phyloP scores from a whole-genome alignment of 2,797 vertebrate species.

The Botia almorhae region DNA sequence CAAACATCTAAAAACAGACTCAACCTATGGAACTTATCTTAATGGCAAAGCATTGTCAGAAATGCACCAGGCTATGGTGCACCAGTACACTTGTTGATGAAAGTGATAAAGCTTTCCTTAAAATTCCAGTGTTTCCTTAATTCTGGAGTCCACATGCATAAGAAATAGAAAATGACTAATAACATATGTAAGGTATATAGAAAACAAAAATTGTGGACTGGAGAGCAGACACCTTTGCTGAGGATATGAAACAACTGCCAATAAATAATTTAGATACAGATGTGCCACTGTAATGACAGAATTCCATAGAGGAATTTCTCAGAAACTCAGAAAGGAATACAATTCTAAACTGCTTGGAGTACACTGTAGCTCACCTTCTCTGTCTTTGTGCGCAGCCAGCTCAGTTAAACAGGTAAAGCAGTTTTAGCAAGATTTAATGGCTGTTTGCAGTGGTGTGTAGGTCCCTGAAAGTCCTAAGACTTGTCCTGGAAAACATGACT shows the following conservation, averaged over 20 bases:
- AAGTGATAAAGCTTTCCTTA: slow-evolving; percentile 13
- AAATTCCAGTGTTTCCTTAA: slow-evolving; percentile 21
- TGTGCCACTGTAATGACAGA: slow-evolving; percentile 13
- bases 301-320: slow-evolving; percentile 21
- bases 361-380: slow-evolving; percentile 18
- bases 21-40: slow-evolving; percentile 4
- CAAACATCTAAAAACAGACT: background rate
- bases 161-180: slow-evolving; percentile 32
- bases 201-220: slow-evolving; percentile 21
- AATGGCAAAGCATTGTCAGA: slow-evolving; percentile 34
- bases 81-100: slow-evolving; percentile 22
- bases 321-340: slow-evolving; percentile 18
- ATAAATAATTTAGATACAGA: slow-evolving; percentile 22
- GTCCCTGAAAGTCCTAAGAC: slow-evolving; percentile 40
- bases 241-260: slow-evolving; percentile 31
- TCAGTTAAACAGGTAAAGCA: slow-evolving; percentile 41
- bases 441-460: slow-evolving; percentile 33
- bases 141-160: slow-evolving; percentile 28
- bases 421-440: slow-evolving; percentile 36
- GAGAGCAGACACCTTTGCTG: slow-evolving; percentile 37
- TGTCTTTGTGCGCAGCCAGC: slow-evolving; percentile 17
- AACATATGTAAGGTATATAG: slow-evolving; percentile 26
- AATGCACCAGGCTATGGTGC: slow-evolving; percentile 34
- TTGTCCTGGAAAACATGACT: slow-evolving; percentile 32
- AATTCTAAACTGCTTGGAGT: slow-evolving; percentile 12